phyloP scores from a whole-genome alignment of 2,888 invertebrate genomes.

The Prionchulus punctatus region DNA sequence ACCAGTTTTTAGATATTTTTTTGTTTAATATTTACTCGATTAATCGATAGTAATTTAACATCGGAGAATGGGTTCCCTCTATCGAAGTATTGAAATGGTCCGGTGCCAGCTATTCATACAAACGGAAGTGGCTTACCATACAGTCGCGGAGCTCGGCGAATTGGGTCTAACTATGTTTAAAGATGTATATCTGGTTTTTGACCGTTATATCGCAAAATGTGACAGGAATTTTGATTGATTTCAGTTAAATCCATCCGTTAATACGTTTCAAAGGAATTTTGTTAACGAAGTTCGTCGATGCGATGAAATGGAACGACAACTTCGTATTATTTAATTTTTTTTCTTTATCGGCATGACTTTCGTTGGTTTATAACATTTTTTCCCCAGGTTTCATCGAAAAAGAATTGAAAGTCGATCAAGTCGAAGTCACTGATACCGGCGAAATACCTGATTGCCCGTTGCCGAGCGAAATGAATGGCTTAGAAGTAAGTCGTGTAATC shows the following conservation, averaged over 20 bases:
- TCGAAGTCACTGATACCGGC: conserved; percentile 88
- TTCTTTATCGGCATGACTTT: no score
- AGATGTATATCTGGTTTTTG: conserved; percentile 61
- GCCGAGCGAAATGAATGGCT: conserved; percentile 92
- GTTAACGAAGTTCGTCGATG: conserved; percentile 93
- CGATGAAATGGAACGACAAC: conserved; percentile 64
- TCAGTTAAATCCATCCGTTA: conserved; percentile 87
- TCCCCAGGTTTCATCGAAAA: conserved; percentile 63
- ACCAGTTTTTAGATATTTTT: no score
- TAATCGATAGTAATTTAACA: no score
- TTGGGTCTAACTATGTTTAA: conserved; percentile 27
- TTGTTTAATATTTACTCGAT: no score
- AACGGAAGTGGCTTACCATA: conserved; percentile 29
- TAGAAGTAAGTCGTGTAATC: conserved; percentile 50
- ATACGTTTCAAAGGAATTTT: conserved; percentile 94
- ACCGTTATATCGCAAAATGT: no score
- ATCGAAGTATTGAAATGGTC: conserved; percentile 31
- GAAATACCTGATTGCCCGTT: conserved; percentile 97
- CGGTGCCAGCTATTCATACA: conserved; percentile 32
- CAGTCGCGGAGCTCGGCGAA: conserved; percentile 31
- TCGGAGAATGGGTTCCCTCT: conserved; percentile 29
- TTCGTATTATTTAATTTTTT: conserved; percentile 21
- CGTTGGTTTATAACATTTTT: background rate
- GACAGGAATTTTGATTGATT: conserved; percentile 78
- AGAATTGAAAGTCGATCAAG: conserved; percentile 84